These are phyloP conservation scores for Botia kubotai DNA, from an alignment of 2,797 vertebrate genomes.

Conservation along the genomic window DNA sequence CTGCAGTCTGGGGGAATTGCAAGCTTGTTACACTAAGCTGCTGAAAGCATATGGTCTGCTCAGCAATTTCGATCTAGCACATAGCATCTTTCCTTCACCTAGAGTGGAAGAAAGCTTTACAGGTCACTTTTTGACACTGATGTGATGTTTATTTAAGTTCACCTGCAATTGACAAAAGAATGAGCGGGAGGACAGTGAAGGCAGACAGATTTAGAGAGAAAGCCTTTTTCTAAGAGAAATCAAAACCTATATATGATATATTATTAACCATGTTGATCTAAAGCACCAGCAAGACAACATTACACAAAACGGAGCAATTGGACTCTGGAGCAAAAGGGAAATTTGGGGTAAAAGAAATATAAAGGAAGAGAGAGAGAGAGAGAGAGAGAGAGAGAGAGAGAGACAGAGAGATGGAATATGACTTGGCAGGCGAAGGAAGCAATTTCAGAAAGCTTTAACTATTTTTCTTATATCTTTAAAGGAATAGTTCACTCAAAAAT, in stretches of 20 bases:
- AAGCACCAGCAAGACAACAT: slow-evolving; percentile 13
- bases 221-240: not conserved
- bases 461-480: slow-evolving; percentile 7
- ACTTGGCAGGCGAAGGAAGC: slow-evolving; percentile 9
- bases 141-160: slow-evolving; percentile 40
- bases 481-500: not conserved
- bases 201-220: not conserved
- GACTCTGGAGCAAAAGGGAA: not conserved
- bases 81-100: slow-evolving; percentile 27
- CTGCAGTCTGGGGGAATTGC: slow-evolving; percentile 31
- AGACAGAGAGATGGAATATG: not conserved
- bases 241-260: not conserved
- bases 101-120: slow-evolving; percentile 19
- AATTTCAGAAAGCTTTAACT: not conserved
- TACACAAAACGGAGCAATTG: not conserved
- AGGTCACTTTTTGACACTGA: slow-evolving; percentile 43
- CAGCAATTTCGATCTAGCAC: slow-evolving; percentile 15
- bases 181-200: not conserved
- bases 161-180: slow-evolving; percentile 6
- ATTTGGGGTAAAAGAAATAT: not conserved
- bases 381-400: not conserved
- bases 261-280: slow-evolving; percentile 30
- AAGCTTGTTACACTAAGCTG: slow-evolving; percentile 15
- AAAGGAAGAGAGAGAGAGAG: not conserved
- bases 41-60: slow-evolving; percentile 27